Evolutionary conservation across 2,113 vertebrate species (phyloP).

Genomic region (Mionectes macconnelli): DNA sequence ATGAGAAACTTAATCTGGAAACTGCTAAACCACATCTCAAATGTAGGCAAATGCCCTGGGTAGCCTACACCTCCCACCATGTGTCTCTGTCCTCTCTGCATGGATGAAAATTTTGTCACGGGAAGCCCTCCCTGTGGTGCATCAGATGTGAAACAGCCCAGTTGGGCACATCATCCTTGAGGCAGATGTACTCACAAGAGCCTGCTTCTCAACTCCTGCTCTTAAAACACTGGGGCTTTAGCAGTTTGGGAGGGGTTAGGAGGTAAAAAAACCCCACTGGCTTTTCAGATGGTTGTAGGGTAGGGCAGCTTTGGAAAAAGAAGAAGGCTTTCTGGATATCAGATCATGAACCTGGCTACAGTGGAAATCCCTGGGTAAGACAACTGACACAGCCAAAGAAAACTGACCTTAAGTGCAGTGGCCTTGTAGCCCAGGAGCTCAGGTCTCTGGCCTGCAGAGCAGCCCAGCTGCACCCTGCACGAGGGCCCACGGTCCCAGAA

Average conservation of each 20-base stretch:
- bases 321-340: background rate
- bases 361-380: background rate
- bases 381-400: background rate
- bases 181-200: background rate
- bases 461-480: background rate
- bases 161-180: background rate
- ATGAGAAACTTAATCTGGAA: background rate
- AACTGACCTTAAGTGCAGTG: background rate
- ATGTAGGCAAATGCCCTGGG: background rate
- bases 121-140: background rate
- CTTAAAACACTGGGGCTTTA: background rate
- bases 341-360: background rate
- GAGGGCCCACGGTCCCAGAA: rapidly evolving
- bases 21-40: background rate
- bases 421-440: background rate
- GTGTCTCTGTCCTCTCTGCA: background rate
- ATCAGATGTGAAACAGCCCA: background rate
- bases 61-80: background rate
- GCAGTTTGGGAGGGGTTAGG: background rate
- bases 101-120: background rate
- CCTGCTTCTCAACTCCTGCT: background rate
- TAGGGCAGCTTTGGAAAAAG: background rate
- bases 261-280: rapidly evolving
- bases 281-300: background rate
- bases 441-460: background rate